Evolutionary conservation across 2,888 invertebrate genomes (phyloP), one percentile per base, ranked within the genome.

Genomic region (Anticlea derivata): DNA sequence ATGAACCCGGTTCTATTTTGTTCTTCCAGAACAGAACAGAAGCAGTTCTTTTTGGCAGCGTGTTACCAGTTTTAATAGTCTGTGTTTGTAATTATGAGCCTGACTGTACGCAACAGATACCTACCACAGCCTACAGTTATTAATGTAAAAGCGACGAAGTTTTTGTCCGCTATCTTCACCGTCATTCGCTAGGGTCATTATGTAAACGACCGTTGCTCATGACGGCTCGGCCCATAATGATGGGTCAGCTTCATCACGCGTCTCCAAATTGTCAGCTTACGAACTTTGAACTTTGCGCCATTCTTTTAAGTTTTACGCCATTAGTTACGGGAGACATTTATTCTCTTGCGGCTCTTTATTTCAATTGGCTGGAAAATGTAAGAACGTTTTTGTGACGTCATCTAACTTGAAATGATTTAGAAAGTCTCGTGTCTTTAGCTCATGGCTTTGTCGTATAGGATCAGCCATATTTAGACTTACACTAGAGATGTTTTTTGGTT

Each of bases 181-280:
- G 66, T 51, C 70, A 73, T 76, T 78, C 64, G 62, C 71, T 65
- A 50, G 60, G 68, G 76, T 70, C 75, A 79, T 83, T 81, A 82
- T 77, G 70, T 70, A 79, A 79, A 82, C 77, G 70, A 65, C 66
- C 54, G 55, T 61, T 60, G 61, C 64, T 67, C 58, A 58, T 60
- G 60, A 54, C 49, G 46, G 50, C 10, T 44, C 46, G 29, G 49
- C 60, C n/a, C 50, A 60, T 73, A 75, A 78, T 78, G 75, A 78
- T 61, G 66, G 76, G 74, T 69, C 75, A 73, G 67, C 59, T 56
- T 65, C 62, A 66, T 70, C 75, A 75, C 73, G 73, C 71, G 61
- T 71, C 70, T 52, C 47, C 56, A 70, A 73, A 76, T 68, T 72
- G 76, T 71, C 69, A 63, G 60, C 62, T 63, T 58, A 55, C 65